phyloP scores from a whole-genome alignment of 2,797 vertebrate species.

The Bovichtus variegatus region DNA sequence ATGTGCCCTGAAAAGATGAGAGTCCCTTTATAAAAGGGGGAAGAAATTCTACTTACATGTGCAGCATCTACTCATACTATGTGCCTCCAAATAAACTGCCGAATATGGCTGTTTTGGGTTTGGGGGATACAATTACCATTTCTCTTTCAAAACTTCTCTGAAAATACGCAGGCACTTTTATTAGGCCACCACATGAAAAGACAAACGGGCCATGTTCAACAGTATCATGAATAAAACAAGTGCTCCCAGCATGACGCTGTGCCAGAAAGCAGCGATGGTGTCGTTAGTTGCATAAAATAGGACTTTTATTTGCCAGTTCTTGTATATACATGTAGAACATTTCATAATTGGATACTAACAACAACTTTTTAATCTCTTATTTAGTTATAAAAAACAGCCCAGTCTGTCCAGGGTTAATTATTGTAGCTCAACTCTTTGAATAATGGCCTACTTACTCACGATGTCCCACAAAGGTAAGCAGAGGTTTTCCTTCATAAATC shows the following conservation, averaged over 20 bases:
- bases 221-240: slow-evolving; percentile 62
- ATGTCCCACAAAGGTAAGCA: not conserved
- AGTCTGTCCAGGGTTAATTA: slow-evolving; percentile 11
- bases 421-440: slow-evolving; percentile 8
- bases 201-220: slow-evolving; percentile 34
- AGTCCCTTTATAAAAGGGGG: not conserved
- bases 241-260: slow-evolving; percentile 23
- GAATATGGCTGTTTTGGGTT: not conserved
- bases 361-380: slow-evolving; percentile 3
- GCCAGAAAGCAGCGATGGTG: slow-evolving; percentile 9
- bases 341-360: not conserved
- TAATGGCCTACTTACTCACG: not conserved
- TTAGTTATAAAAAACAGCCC: slow-evolving; percentile 4
- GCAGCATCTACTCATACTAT: not conserved
- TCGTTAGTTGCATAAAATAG: slow-evolving; percentile 38
- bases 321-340: not conserved
- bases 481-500: not conserved
- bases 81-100: not conserved
- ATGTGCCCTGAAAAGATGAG: slow-evolving; percentile 2
- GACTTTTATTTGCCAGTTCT: slow-evolving; percentile 2
- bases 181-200: slow-evolving; percentile 19
- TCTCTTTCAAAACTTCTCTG: slow-evolving; percentile 15
- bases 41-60: not conserved
- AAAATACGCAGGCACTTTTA: slow-evolving; percentile 34
- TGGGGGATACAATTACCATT: not conserved